These are phyloP conservation scores for Drosophila parabipectinata DNA, from an alignment of 1,140 invertebrate species.

Conservation along the genomic window DNA sequence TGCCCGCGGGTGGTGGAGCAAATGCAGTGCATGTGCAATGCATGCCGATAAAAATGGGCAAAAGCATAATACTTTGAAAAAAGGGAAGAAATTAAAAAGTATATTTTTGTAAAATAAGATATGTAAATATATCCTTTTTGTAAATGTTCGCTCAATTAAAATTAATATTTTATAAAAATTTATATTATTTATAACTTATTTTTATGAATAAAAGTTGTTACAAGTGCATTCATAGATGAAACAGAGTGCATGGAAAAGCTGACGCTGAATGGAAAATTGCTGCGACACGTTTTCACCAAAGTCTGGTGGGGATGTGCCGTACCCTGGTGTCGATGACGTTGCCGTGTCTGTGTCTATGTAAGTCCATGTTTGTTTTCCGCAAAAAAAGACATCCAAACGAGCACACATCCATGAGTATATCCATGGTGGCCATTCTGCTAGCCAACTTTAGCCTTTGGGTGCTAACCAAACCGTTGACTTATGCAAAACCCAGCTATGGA, in stretches of 20 bases:
- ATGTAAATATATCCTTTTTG: not conserved
- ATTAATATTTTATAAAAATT: not conserved
- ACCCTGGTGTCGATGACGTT: constrained; percentile 45
- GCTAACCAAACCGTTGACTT: constrained; percentile 55
- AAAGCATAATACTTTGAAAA: constrained; percentile 16
- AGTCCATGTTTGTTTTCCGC: constrained; percentile 50
- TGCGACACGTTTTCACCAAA: constrained; percentile 69
- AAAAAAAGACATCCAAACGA: constrained; percentile 20
- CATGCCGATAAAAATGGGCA: constrained; percentile 53
- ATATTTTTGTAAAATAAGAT: not conserved
- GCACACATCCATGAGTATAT: constrained; percentile 4
- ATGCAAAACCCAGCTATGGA: constrained; percentile 52
- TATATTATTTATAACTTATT: not conserved
- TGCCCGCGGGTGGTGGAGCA: constrained; percentile 30
- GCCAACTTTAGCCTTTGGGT: constrained; percentile 77
- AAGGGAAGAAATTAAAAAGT: not conserved
- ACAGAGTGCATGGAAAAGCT: constrained; percentile 59
- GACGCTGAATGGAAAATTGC: constrained; percentile 74
- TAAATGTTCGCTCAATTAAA: not conserved
- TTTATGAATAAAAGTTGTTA: not conserved
- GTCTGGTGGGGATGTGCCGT: constrained; percentile 41
- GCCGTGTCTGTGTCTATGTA: constrained; percentile 11
- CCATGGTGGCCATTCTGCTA: constrained; percentile 48
- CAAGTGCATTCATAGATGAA: constrained; percentile 33
- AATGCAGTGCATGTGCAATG: constrained; percentile 65